Evolutionary conservation across 2,888 invertebrate genomes (phyloP), one percentile per base, ranked within the genome.

Genomic region (Thyatira batis): DNA sequence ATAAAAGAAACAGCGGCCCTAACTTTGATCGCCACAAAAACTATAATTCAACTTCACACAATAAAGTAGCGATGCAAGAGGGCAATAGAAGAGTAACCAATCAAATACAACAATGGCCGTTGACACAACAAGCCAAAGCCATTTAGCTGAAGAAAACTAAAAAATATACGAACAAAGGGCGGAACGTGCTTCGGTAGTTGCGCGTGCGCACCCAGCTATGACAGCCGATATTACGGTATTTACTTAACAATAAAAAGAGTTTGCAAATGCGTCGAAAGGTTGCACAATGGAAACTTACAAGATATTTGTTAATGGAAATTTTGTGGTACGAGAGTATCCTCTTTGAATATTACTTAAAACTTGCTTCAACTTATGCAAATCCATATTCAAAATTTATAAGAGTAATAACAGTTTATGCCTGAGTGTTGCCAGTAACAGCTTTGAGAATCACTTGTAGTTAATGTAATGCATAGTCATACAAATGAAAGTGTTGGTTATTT

Each of bases 31-130:
- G 46, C 51, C 58, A 65, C 58, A 74, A 74, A 69, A 75, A 82
- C 74, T 65, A 65, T 65, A 64, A 68, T 65, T 65, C 54, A 66
- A 70, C 70, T 76, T 65, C 64, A 73, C 74, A 82, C 79, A 82
- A 84, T 75, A 74, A 73, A 60, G 55, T 57, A 57, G 69, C 66
- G 67, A 58, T 58, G 65, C 27, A 39, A 39, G 60, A 60, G 63
- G 63, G 59, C 65, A 57, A 69, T 57, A 69, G 71, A 75, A 78
- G 73, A 69, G 62, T 70, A 68, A 71, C 78, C 81, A 83, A 85
- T 85, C 85, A 78, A 77, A 76, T 52, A 53, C 62, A 76, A 85
- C 85, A 87, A 87, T 78, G 58, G 72, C 62, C 67, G 74, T 81
- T 79, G 83, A 80, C 74, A 80, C 73, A 75, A 75, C 71, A 68